These are phyloP conservation scores for Netelia virgata DNA, from an alignment of 2,888 invertebrate species.

Conservation along the genomic window DNA sequence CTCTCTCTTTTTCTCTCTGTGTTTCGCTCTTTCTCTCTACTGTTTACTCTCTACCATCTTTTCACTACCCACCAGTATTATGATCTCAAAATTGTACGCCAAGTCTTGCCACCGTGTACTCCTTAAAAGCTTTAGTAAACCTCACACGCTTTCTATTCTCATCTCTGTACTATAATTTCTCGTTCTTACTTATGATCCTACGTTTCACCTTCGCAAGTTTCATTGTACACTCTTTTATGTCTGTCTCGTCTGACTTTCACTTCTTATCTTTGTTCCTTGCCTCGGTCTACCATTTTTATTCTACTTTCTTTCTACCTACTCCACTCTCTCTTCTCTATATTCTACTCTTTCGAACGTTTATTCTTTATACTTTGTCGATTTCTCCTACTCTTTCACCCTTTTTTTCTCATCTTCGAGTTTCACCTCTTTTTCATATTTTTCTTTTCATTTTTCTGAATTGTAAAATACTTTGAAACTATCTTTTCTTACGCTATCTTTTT, in stretches of 20 bases:
- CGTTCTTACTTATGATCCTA: slow-evolving; percentile 28
- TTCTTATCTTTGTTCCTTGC: slow-evolving; percentile 19
- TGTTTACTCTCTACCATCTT: slow-evolving; percentile 42
- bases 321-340: not conserved
- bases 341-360: not conserved
- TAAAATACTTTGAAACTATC: slow-evolving; percentile 20
- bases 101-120: slow-evolving; percentile 71
- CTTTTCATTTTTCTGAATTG: not conserved
- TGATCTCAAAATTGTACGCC: slow-evolving; percentile 72
- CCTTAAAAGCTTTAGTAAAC: slow-evolving; percentile 49
- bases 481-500: not conserved
- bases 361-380: slow-evolving; percentile 6
- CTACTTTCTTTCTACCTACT: slow-evolving; percentile 5
- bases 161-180: slow-evolving; percentile 33
- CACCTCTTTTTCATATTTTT: not conserved
- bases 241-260: slow-evolving; percentile 27
- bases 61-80: slow-evolving; percentile 77
- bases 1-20: slow-evolving; percentile 27
- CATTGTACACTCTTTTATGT: not conserved
- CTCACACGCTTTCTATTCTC: slow-evolving; percentile 26
- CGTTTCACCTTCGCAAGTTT: not conserved
- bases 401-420: not conserved
- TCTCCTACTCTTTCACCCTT: not conserved
- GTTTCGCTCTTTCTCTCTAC: slow-evolving; percentile 22
- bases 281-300: slow-evolving; percentile 8